Conservation (phyloP, 2,797 vertebrate genomes). For the Leptatherina wallacei region DNA sequence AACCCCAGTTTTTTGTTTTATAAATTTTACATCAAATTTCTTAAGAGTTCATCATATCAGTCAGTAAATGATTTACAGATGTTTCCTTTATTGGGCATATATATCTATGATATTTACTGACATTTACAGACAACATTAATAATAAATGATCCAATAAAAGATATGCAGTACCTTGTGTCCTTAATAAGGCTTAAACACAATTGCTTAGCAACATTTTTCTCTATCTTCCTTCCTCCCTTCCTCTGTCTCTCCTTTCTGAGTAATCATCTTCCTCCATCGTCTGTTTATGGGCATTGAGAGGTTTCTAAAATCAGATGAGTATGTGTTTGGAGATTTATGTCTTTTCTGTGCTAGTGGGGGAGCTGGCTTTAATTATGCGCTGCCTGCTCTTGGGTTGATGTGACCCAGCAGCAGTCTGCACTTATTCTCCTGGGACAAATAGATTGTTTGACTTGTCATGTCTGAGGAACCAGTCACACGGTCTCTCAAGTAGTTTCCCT, state of each 20-base stretch:
- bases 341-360: conserved; percentile 65
- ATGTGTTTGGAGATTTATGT: conserved; percentile 73
- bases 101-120: neutral
- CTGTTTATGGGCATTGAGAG: conserved; percentile 50
- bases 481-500: conserved; percentile 50
- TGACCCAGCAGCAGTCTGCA: conserved; percentile 78
- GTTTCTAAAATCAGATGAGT: conserved; percentile 54
- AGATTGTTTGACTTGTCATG: conserved; percentile 71
- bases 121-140: neutral
- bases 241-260: conserved; percentile 22
- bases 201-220: conserved; percentile 29
- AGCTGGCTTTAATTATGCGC: conserved; percentile 75
- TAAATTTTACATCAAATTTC: neutral
- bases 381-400: conserved; percentile 74
- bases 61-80: neutral
- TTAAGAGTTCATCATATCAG: neutral
- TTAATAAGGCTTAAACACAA: conserved; percentile 21
- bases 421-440: conserved; percentile 67
- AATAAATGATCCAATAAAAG: neutral
- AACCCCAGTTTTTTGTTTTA: neutral
- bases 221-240: conserved; percentile 14
- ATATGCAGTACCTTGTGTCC: neutral
- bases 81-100: neutral
- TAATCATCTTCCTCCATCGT: conserved; percentile 36
- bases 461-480: conserved; percentile 59